These are phyloP conservation scores for Sylvilagus floridanus DNA, from an alignment of 2,797 vertebrate species.

Conservation along the genomic window DNA sequence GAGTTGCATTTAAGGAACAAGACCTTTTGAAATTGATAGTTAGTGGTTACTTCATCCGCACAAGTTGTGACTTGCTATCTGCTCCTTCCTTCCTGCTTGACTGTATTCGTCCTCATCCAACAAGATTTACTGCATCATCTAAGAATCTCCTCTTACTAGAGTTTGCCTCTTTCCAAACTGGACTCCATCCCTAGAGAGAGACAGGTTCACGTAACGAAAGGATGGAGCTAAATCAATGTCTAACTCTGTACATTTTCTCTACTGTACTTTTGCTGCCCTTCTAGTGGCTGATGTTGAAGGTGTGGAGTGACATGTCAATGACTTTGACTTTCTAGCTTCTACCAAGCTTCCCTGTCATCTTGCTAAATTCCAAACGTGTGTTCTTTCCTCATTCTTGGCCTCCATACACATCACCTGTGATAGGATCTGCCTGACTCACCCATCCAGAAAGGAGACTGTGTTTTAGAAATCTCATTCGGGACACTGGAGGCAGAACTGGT, in stretches of 20 bases:
- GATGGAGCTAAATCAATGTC: not conserved
- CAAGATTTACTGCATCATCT: not conserved
- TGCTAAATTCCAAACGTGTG: conserved; percentile 50
- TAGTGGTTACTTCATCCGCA: not conserved
- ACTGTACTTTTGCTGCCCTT: not conserved
- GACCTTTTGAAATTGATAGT: conserved; percentile 1
- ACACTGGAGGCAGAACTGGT: not conserved
- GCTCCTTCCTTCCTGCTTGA: not conserved
- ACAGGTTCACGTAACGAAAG: not conserved
- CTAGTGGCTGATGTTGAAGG: not conserved
- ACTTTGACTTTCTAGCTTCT: not conserved
- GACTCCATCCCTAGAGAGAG: not conserved
- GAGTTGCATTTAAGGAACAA: not conserved
- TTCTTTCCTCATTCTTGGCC: conserved; percentile 47
- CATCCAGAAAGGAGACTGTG: not conserved
- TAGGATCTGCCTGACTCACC: not conserved
- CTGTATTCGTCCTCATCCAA: not conserved
- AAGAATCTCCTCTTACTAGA: not conserved
- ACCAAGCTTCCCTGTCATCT: not conserved
- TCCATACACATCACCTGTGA: not conserved
- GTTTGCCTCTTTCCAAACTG: not conserved
- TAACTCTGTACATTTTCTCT: not conserved
- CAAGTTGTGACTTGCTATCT: not conserved
- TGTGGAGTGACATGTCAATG: not conserved
- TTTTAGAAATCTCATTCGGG: conserved; percentile 17